Base-by-base conservation (phyloP, 1,140 invertebrate species). In the Zaprionus inermis region DNA sequence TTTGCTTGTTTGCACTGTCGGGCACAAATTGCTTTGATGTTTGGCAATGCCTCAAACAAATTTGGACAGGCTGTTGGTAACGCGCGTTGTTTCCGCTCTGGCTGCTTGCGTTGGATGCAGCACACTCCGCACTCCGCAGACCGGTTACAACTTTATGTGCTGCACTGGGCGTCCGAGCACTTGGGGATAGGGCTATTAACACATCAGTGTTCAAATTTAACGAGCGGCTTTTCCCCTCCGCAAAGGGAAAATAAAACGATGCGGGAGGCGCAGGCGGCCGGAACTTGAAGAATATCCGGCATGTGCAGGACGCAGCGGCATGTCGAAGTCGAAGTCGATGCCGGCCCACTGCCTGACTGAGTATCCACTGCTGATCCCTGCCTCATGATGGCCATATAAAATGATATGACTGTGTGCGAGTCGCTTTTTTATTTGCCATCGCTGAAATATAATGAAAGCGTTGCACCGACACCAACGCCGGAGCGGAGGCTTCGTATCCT, bases 171-270 rank as follows among this genome's bases (percentile, higher is more conserved):
- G 49, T 52, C n/a, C 70, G 34, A 49, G 16, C 14, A 65, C 3
- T 32, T n/a, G 49, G 41, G 58, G 41, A 57, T 68, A 20, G 61
- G 72, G 76, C 83, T 73, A 88, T 86, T 86, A 86, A 88, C 82
- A 86, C 82, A 86, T 88, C 79, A 77, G 82, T 82, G 83, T 86
- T 86, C 78, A 86, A 86, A 88, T 86, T 86, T 86, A 82, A 86
- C 83, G 82, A 88, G 65, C 76, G 60, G 54, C 64, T 56, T 44
- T 46, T 51, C 32, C 54, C 52, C 32, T 46, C 63, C 49, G 30
- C 55, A 41, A 49, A 55, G 11, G 63, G 38, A 61, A 36, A 65
- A 66, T 83, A 81, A 84, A 66, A 78, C 30, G 51, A 51, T 28
- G 60, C 41, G 24, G 57, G 32, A 36, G 58, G 38, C 30, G 10